A percentile compares a stretch with the other conserved stretches of the same genome.
Evolutionary conservation across 2,797 vertebrate species (phyloP).

Genomic region (Eupleurogrammus muticus): DNA sequence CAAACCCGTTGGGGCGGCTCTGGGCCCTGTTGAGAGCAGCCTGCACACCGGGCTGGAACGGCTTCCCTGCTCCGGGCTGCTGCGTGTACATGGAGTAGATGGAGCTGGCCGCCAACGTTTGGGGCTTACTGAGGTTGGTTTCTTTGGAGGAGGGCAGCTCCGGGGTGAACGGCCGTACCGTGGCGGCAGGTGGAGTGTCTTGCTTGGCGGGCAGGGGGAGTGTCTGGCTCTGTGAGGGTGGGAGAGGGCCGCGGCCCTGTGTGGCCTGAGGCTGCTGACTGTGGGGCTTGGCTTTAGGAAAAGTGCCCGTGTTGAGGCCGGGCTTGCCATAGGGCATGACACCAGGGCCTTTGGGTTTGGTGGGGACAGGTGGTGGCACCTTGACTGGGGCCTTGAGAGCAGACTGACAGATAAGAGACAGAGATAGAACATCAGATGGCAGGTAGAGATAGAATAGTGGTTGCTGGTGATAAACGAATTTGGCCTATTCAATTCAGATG

Average conservation of each 20-base stretch:
- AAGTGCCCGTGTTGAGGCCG: constrained; percentile 76
- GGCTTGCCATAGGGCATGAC: constrained; percentile 84
- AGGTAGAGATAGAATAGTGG: not conserved
- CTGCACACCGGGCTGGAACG: constrained; percentile 87
- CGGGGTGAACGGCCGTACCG: constrained; percentile 94
- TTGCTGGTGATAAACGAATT: not conserved
- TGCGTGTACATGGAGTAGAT: constrained; percentile 99
- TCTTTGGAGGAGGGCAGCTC: constrained; percentile 91
- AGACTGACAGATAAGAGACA: constrained; percentile 75
- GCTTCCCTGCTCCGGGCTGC: constrained; percentile 87
- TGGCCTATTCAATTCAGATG: accelerated
- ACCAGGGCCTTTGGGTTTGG: constrained; percentile 94
- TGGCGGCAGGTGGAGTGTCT: constrained; percentile 92
- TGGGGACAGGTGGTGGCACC: constrained; percentile 96
- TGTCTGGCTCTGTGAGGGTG: constrained; percentile 80
- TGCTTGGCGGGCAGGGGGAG: constrained; percentile 88
- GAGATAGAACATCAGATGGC: constrained; percentile 4
- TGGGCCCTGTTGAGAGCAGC: constrained; percentile 86
- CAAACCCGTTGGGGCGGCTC: constrained; percentile 85
- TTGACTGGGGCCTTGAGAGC: constrained; percentile 88
- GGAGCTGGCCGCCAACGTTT: constrained; percentile 91
- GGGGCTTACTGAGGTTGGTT: constrained; percentile 87
- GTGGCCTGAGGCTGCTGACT: constrained; percentile 76
- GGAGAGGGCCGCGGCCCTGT: constrained; percentile 77
- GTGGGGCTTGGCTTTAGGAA: constrained; percentile 86